These are phyloP conservation scores for Sardinella longiceps DNA, from an alignment of 2,797 vertebrate species.

Conservation along the genomic window DNA sequence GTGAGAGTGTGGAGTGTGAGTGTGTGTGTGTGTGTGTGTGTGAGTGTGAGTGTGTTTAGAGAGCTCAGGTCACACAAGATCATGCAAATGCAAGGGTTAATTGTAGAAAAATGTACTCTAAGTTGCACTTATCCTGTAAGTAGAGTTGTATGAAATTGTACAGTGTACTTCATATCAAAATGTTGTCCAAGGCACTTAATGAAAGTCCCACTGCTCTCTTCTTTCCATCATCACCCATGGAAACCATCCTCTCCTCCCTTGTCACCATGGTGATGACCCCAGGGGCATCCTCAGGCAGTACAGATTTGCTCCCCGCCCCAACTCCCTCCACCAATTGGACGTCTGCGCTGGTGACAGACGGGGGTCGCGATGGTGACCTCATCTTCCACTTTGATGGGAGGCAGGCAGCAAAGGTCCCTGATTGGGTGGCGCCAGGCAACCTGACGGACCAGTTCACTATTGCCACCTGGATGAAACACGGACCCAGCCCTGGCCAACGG, in stretches of 20 bases:
- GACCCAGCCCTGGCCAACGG: slow-evolving; percentile 89
- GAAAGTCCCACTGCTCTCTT: not conserved
- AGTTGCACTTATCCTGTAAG: too few species aligned
- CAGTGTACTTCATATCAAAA: too few species aligned
- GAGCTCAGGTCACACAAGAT: too few species aligned
- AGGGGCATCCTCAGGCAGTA: slow-evolving; percentile 94
- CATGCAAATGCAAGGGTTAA: too few species aligned
- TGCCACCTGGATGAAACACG: slow-evolving; percentile 96
- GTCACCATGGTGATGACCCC: slow-evolving; percentile 44
- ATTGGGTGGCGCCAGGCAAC: slow-evolving; percentile 91
- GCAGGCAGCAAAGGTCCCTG: slow-evolving; percentile 93
- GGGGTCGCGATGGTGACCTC: slow-evolving; percentile 81
- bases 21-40: too few species aligned
- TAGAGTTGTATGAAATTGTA: too few species aligned
- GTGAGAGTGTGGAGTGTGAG: too few species aligned
- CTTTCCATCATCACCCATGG: too few species aligned
- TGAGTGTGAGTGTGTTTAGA: too few species aligned
- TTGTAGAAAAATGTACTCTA: too few species aligned
- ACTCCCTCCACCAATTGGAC: slow-evolving; percentile 90
- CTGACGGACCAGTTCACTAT: slow-evolving; percentile 96
- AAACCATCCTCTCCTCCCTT: not conserved
- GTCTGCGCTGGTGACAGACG: slow-evolving; percentile 85
- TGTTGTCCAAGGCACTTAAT: too few species aligned
- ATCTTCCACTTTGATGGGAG: slow-evolving; percentile 94
- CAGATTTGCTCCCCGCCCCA: slow-evolving; percentile 90